Evolutionary conservation across 1,140 invertebrate species (phyloP).

Genomic region (Drosophila orena): DNA sequence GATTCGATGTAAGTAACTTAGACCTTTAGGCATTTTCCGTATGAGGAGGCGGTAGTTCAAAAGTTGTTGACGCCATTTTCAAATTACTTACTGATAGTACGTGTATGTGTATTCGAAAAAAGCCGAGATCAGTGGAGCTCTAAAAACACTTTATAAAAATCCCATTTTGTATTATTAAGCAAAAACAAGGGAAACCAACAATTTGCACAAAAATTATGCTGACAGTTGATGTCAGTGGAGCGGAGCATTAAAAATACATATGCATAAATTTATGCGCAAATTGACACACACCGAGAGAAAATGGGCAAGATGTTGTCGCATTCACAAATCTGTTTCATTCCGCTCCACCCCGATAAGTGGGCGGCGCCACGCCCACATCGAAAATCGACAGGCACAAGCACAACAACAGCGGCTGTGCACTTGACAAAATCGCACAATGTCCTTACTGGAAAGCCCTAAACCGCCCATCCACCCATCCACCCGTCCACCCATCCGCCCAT

Average conservation of each 20-base stretch:
- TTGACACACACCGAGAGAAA: conserved; percentile 45
- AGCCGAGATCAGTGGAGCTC: too few relatives aligned
- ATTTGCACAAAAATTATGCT: conserved; percentile 72
- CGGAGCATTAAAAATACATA: conserved; percentile 80
- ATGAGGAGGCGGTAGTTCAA: too few relatives aligned
- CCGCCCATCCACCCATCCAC: conserved; percentile 3
- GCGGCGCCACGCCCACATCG: conserved; percentile 23
- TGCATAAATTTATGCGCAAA: conserved; percentile 77
- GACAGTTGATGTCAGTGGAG: conserved; percentile 78
- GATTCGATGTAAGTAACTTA: conserved; percentile 91
- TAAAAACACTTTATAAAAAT: background rate
- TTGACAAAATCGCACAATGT: conserved; percentile 76
- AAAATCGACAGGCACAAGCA: conserved; percentile 36
- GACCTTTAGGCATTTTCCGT: too few relatives aligned
- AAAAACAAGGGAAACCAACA: conserved; percentile 47
- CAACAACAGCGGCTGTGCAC: conserved; percentile 56
- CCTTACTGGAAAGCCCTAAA: background rate
- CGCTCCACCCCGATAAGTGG: conserved; percentile 10
- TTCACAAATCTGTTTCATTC: conserved; percentile 30
- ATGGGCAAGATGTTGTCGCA: background rate
- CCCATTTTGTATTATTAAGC: conserved; percentile 10
- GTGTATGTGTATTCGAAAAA: too few relatives aligned
- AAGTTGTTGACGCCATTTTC: too few relatives aligned
- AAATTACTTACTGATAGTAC: too few relatives aligned
- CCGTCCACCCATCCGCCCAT: too few relatives aligned